A percentile compares a stretch with the other conserved stretches of the same genome.
phyloP scores from a whole-genome alignment of 2,888 invertebrate species.

The Crioceris asparagi region DNA sequence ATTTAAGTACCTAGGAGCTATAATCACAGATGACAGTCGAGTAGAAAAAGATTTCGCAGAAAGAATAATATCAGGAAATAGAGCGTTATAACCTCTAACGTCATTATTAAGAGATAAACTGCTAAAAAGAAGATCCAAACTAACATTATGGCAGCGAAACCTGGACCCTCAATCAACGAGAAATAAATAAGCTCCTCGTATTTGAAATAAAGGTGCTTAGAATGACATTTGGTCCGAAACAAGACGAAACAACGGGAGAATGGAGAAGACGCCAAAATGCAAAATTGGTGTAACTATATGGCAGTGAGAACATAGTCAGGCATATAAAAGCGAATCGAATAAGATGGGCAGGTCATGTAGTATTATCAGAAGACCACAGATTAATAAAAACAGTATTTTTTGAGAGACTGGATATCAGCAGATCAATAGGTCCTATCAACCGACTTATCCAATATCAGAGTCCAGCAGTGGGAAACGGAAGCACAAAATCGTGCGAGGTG shows the following conservation, averaged over 20 bases:
- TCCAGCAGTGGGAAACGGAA: background rate
- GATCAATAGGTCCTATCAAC: background rate
- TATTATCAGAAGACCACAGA: background rate
- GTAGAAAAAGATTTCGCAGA: background rate
- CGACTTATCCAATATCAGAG: background rate
- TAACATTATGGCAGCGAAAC: background rate
- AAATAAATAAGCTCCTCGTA: background rate
- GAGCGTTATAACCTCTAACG: background rate
- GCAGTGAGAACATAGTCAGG: too few relatives aligned
- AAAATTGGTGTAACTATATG: too few relatives aligned
- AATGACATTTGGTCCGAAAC: background rate
- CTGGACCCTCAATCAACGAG: background rate
- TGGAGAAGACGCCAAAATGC: too few relatives aligned
- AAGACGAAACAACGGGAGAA: background rate
- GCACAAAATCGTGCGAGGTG: background rate
- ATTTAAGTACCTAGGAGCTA: background rate
- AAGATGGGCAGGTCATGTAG: background rate
- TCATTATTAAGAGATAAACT: background rate
- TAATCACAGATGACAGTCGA: background rate
- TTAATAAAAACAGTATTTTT: too few relatives aligned
- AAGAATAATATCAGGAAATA: background rate
- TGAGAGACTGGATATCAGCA: background rate
- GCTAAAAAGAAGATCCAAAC: background rate
- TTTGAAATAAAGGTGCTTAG: background rate
- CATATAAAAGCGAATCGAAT: background rate